These are phyloP conservation scores for Heliconius cydno DNA, from an alignment of 2,888 invertebrate species.

Conservation along the genomic window DNA sequence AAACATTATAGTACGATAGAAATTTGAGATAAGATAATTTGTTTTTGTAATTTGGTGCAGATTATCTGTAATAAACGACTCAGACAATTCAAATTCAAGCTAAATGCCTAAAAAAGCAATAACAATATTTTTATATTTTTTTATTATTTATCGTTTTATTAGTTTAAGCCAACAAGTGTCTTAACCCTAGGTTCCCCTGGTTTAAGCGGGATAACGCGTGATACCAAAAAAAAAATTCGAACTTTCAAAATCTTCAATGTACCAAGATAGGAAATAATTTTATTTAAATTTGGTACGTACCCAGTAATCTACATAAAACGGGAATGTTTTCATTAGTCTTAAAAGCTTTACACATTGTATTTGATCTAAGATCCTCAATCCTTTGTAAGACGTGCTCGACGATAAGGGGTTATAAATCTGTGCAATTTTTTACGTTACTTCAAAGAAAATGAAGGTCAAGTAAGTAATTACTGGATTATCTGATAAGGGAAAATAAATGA, in stretches of 20 bases:
- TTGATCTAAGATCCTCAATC: conserved; percentile 21
- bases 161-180: not conserved
- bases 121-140: not conserved
- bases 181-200: not conserved
- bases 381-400: conserved; percentile 21
- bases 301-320: not conserved
- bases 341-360: conserved; percentile 25
- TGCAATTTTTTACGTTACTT: conserved; percentile 31
- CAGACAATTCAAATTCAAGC: not conserved
- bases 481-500: conserved; percentile 40
- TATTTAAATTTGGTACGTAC: not conserved
- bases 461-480: conserved; percentile 37
- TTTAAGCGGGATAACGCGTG: not conserved
- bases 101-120: not conserved
- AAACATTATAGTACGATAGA: not conserved
- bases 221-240: not conserved
- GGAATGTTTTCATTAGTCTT: conserved; percentile 23
- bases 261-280: not conserved
- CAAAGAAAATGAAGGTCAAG: conserved; percentile 37
- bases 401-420: conserved; percentile 41
- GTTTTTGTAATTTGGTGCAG: not conserved
- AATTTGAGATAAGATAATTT: not conserved
- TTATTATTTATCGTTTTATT: too few relatives aligned
- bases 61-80: not conserved
- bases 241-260: not conserved